These are phyloP conservation scores for Geopemphigus sp. DNA, from an alignment of 1,140 invertebrate species.

Conservation along the genomic window DNA sequence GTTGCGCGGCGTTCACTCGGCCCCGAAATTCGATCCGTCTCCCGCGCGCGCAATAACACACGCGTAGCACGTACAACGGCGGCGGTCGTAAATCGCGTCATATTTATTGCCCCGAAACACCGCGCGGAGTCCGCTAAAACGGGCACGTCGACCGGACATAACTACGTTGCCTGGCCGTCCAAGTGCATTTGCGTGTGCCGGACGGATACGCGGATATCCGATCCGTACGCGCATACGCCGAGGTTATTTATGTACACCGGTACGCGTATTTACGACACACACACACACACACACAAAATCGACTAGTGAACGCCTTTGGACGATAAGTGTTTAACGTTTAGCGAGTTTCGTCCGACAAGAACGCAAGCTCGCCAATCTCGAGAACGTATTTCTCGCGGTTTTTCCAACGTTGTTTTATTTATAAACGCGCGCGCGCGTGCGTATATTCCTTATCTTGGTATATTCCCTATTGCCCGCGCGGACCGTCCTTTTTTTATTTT, in stretches of 20 bases:
- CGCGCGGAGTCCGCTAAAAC: slow-evolving; percentile 13
- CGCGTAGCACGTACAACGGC: not conserved
- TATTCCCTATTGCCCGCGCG: not conserved
- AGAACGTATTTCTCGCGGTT: not conserved
- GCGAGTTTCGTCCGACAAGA: not conserved
- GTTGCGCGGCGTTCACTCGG: no score
- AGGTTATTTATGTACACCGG: no score
- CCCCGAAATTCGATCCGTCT: no score
- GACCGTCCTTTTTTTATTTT: not conserved
- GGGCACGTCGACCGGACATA: slow-evolving; percentile 11
- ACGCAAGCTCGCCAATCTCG: not conserved
- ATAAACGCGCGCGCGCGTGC: no score
- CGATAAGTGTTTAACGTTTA: not conserved
- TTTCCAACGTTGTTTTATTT: not conserved
- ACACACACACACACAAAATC: no score
- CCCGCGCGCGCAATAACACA: not conserved
- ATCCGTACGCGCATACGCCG: not conserved
- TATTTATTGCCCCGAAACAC: slow-evolving; percentile 16
- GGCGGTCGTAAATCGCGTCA: slow-evolving; percentile 11
- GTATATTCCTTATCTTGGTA: not conserved
- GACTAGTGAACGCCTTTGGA: not conserved
- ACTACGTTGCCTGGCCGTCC: not conserved
- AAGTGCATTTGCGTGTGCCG: slow-evolving; percentile 29
- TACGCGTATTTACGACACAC: no score
- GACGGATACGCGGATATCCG: slow-evolving; percentile 23